phyloP scores from a whole-genome alignment of 1,140 invertebrate species.

The Magallana gigas region DNA sequence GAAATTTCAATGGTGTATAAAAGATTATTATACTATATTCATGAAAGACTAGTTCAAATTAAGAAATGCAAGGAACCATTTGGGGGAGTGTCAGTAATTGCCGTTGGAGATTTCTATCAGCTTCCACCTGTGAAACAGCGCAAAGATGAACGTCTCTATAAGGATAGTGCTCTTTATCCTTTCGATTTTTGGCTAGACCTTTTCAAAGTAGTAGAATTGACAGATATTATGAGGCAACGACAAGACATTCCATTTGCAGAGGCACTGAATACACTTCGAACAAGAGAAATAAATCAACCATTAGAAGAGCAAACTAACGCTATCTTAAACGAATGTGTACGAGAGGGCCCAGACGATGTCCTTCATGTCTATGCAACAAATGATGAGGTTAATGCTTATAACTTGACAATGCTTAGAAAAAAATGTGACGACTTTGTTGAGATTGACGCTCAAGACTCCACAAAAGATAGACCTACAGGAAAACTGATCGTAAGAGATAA shows the following conservation, averaged over 20 bases:
- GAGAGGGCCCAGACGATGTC: no score
- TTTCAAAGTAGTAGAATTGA: slow-evolving; percentile 26
- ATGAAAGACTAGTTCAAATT: slow-evolving; percentile 48
- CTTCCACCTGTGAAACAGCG: slow-evolving; percentile 37
- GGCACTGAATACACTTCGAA: not conserved
- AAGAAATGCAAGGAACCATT: slow-evolving; percentile 44
- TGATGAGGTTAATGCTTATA: slow-evolving; percentile 30
- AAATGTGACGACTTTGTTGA: not conserved
- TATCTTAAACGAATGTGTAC: no score
- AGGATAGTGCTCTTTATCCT: not conserved
- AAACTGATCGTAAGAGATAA: not conserved
- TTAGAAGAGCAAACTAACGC: no score
- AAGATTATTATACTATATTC: slow-evolving; percentile 48
- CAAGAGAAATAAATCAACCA: no score
- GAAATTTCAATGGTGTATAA: no score
- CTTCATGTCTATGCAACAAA: not conserved
- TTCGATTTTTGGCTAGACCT: slow-evolving; percentile 40
- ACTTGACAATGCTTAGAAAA: slow-evolving; percentile 20
- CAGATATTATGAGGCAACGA: slow-evolving; percentile 45
- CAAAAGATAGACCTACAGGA: slow-evolving; percentile 29
- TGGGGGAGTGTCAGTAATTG: slow-evolving; percentile 43
- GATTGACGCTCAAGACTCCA: slow-evolving; percentile 32
- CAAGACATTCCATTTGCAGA: slow-evolving; percentile 33
- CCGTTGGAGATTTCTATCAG: slow-evolving; percentile 52
- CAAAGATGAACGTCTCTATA: not conserved